phyloP scores from a whole-genome alignment of 2,113 vertebrate species.

The Pollimyrus isidori region DNA sequence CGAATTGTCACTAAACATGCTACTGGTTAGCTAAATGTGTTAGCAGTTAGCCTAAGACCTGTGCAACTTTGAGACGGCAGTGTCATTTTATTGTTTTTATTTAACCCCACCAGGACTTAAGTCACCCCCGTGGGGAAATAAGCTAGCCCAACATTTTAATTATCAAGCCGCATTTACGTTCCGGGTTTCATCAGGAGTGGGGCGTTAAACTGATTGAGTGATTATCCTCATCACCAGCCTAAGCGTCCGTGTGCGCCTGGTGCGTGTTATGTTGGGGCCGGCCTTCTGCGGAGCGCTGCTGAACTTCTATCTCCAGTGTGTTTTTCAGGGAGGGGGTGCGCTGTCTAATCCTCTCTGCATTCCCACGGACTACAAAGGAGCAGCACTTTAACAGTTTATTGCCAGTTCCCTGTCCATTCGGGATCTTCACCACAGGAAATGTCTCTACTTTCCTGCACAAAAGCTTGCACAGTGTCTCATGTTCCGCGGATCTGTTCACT shows the following conservation, averaged over 20 bases:
- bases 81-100: not conserved
- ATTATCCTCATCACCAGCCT: constrained; percentile 3
- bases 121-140: constrained; percentile 14
- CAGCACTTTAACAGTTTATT: not conserved
- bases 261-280: not conserved
- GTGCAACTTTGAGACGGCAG: not conserved
- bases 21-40: not conserved
- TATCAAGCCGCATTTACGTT: constrained; percentile 18
- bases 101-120: not conserved
- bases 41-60: not conserved
- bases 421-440: not conserved
- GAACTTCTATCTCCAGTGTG: constrained; percentile 20
- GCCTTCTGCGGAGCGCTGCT: not conserved
- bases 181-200: not conserved
- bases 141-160: constrained; percentile 33
- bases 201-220: not conserved
- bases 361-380: not conserved
- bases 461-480: not conserved
- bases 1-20: not conserved
- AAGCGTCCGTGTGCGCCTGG: not conserved
- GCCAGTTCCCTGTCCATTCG: not conserved
- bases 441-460: not conserved
- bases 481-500: not conserved
- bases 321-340: not conserved
- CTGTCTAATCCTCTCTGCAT: constrained; percentile 5